Conservation (phyloP, 2,113 vertebrate species). For the Micronycteris hirsuta region DNA sequence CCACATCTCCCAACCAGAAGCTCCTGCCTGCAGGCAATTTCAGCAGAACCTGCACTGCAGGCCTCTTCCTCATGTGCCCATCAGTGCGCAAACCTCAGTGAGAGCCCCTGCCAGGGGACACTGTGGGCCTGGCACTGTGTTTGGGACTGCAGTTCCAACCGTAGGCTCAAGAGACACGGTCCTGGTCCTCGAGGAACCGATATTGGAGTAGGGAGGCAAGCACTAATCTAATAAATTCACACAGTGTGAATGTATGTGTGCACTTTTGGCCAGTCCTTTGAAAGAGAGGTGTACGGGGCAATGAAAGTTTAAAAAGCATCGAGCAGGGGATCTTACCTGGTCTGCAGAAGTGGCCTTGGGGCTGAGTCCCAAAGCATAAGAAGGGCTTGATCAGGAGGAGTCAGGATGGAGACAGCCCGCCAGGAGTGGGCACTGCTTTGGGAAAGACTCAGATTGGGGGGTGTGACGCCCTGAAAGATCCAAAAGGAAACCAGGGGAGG, state of each 20-base stretch:
- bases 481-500: not conserved
- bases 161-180: not conserved
- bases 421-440: not conserved
- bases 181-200: not conserved
- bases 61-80: not conserved
- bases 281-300: not conserved
- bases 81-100: not conserved
- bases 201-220: not conserved
- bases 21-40: not conserved
- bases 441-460: not conserved
- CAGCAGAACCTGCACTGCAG: not conserved
- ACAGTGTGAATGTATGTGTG: not conserved
- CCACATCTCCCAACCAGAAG: not conserved
- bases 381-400: not conserved
- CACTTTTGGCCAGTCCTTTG: not conserved
- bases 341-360: not conserved
- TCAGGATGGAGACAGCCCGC: too few relatives aligned
- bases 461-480: not conserved
- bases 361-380: not conserved
- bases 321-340: not conserved
- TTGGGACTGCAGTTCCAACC: not conserved
- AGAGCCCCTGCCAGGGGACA: not conserved
- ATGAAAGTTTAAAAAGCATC: not conserved
- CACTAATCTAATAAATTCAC: not conserved
- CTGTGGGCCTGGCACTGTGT: rapidly evolving